phyloP scores from a whole-genome alignment of 1,140 invertebrate genomes.

The Harlomillsia oculata region DNA sequence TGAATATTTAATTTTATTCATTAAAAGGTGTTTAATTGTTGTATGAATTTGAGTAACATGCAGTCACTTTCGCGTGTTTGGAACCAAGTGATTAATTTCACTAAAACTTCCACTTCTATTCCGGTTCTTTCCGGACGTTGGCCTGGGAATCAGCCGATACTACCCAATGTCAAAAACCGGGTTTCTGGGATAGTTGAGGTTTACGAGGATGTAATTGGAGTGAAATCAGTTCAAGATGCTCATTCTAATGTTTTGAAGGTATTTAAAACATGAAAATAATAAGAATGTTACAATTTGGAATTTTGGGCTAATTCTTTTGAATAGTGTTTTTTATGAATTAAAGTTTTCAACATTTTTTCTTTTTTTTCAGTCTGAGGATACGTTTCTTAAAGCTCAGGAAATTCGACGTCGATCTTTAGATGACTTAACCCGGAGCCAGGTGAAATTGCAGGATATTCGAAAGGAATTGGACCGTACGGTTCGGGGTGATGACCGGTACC shows the following conservation, averaged over 20 bases:
- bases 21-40: too few relatives aligned
- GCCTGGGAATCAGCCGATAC: too few relatives aligned
- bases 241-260: conserved; percentile 43
- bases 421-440: conserved; percentile 48
- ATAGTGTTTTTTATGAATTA: background rate
- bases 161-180: too few relatives aligned
- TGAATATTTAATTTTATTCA: too few relatives aligned
- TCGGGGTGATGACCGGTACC: conserved; percentile 57
- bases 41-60: too few relatives aligned
- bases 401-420: conserved; percentile 48
- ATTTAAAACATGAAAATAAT: conserved; percentile 16
- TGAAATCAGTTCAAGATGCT: conserved; percentile 43
- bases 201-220: conserved; percentile 45
- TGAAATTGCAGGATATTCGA: conserved; percentile 53
- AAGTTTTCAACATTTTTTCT: conserved; percentile 34
- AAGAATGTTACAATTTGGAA: background rate
- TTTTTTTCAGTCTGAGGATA: conserved; percentile 47
- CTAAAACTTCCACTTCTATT: too few relatives aligned
- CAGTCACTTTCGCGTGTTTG: too few relatives aligned
- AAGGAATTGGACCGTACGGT: conserved; percentile 57
- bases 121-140: too few relatives aligned
- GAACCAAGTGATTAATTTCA: too few relatives aligned
- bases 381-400: conserved; percentile 53
- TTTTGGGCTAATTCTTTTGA: conserved; percentile 8
- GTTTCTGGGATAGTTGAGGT: too few relatives aligned